Percentiles rank a stretch among this genome's conserved stretches.
Evolutionary conservation across 2,797 vertebrate genomes (phyloP).

Genomic region (Adrianichthys oophorus): DNA sequence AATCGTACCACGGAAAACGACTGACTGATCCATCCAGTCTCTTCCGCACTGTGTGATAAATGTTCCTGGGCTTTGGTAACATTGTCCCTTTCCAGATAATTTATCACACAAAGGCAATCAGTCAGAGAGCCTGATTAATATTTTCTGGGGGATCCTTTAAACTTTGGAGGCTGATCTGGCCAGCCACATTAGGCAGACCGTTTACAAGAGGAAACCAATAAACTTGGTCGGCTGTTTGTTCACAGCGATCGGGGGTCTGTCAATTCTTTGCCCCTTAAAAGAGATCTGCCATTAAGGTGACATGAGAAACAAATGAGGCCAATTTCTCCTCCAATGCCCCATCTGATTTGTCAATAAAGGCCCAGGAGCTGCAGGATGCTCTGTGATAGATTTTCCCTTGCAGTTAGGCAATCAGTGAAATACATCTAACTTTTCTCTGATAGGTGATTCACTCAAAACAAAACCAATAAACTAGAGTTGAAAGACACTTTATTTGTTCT

Average conservation of each 20-base stretch:
- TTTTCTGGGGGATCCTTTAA: slow-evolving; percentile 73
- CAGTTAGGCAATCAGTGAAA: slow-evolving; percentile 77
- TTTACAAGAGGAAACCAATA: slow-evolving; percentile 74
- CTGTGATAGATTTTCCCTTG: slow-evolving; percentile 76
- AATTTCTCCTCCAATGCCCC: slow-evolving; percentile 83
- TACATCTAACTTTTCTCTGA: slow-evolving; percentile 74
- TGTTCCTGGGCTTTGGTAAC: slow-evolving; percentile 54
- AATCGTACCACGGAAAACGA: slow-evolving; percentile 33
- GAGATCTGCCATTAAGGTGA: slow-evolving; percentile 80
- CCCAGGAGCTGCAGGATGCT: slow-evolving; percentile 75
- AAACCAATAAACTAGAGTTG: slow-evolving; percentile 69
- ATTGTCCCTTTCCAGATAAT: slow-evolving; percentile 71
- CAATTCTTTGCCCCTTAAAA: slow-evolving; percentile 80
- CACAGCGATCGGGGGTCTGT: slow-evolving; percentile 73
- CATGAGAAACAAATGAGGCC: slow-evolving; percentile 85
- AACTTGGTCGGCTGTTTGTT: slow-evolving; percentile 72
- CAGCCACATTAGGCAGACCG: slow-evolving; percentile 62
- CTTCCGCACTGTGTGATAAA: slow-evolving; percentile 52
- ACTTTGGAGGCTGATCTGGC: slow-evolving; percentile 66
- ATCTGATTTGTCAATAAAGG: slow-evolving; percentile 83
- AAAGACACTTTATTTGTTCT: slow-evolving; percentile 63
- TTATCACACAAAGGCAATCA: slow-evolving; percentile 75
- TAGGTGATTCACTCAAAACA: slow-evolving; percentile 72
- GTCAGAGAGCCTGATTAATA: slow-evolving; percentile 75
- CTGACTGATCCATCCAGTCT: slow-evolving; percentile 58